phyloP scores from a whole-genome alignment of 1,140 invertebrate species.

The Steinernema feltiae region DNA sequence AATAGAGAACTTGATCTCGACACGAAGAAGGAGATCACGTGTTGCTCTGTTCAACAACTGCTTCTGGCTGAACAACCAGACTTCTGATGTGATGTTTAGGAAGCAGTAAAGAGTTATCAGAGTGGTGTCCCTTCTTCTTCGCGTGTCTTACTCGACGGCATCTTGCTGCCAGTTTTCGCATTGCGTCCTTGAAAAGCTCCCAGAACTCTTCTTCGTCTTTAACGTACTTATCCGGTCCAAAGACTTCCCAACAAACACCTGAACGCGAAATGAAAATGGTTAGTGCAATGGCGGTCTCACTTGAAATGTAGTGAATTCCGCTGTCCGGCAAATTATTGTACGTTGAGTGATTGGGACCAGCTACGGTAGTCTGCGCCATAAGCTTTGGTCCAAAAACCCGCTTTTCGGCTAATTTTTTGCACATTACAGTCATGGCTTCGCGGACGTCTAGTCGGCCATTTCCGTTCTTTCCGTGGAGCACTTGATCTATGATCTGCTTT shows the following conservation, averaged over 20 bases:
- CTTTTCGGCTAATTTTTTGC: slow-evolving; percentile 39
- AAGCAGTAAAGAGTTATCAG: not conserved
- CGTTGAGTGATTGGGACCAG: slow-evolving; percentile 39
- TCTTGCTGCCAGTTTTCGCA: slow-evolving; percentile 21
- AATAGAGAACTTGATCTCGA: not conserved
- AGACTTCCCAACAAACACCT: slow-evolving; percentile 35
- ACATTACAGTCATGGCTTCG: slow-evolving; percentile 33
- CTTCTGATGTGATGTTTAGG: not conserved
- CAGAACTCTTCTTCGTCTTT: slow-evolving; percentile 35
- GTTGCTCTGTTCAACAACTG: not conserved
- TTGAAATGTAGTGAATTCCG: slow-evolving; percentile 41
- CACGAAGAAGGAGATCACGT: not conserved
- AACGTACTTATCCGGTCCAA: slow-evolving; percentile 24
- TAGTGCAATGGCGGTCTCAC: slow-evolving; percentile 20
- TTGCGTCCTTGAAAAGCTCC: slow-evolving; percentile 37
- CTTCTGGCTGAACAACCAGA: not conserved
- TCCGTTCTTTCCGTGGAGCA: slow-evolving; percentile 32
- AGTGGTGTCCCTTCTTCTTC: slow-evolving; percentile 27
- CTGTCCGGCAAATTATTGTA: slow-evolving; percentile 37
- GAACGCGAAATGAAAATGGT: no score
- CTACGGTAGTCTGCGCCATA: slow-evolving; percentile 41
- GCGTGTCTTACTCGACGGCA: slow-evolving; percentile 35
- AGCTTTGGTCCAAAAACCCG: slow-evolving; percentile 37
- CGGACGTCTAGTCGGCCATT: slow-evolving; percentile 14
- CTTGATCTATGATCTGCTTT: slow-evolving; percentile 34